Percentiles rank a stretch among this genome's conserved stretches.
phyloP scores from a whole-genome alignment of 2,888 invertebrate genomes.

The Willowsia nigromaculata region DNA sequence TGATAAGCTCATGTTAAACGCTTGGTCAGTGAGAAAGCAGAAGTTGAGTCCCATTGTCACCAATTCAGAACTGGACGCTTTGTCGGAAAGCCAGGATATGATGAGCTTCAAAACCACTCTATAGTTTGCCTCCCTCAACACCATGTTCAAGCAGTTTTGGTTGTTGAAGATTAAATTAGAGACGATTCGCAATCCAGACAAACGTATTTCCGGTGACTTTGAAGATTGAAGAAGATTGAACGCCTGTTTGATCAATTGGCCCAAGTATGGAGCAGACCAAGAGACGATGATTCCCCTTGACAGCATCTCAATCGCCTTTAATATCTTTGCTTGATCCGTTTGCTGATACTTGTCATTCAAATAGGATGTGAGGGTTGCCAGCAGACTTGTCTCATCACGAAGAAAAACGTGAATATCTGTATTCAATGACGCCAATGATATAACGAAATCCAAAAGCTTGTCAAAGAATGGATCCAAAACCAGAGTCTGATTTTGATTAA shows the following conservation, averaged over 20 bases:
- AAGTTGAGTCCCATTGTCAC: background rate
- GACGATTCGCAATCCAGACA: constrained; percentile 8
- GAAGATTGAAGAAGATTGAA: background rate
- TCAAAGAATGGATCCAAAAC: constrained; percentile 4
- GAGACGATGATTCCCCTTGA: background rate
- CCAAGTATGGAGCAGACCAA: constrained; percentile 32
- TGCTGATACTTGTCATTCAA: constrained; percentile 29
- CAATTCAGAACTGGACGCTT: background rate
- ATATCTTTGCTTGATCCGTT: background rate
- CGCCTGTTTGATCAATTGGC: background rate
- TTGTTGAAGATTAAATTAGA: constrained; percentile 20
- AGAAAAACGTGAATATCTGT: background rate
- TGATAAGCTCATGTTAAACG: background rate
- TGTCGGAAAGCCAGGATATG: background rate
- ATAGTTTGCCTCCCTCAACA: constrained; percentile 12
- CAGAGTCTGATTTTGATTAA: background rate
- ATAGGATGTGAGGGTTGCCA: background rate
- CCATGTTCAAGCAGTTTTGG: constrained; percentile 11
- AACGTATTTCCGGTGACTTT: background rate
- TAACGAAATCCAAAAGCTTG: background rate
- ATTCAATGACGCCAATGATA: background rate
- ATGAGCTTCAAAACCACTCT: background rate
- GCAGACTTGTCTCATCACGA: background rate
- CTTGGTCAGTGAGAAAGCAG: background rate
- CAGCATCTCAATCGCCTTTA: constrained; percentile 14